Conservation (phyloP, 35 echinoderm and acorn worm genomes). For the Strongylocentrotus purpuratus region DNA sequence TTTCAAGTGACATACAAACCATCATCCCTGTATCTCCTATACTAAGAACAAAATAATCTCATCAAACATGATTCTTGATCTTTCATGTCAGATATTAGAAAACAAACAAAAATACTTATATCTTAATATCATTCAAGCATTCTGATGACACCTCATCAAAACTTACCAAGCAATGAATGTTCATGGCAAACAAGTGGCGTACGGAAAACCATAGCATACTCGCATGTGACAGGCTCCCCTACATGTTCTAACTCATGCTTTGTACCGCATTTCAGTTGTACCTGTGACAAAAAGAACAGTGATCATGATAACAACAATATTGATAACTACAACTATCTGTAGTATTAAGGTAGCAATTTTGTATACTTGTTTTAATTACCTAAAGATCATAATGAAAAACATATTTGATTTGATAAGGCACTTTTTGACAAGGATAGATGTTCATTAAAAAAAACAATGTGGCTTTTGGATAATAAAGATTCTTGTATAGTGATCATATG, state of each 20-base stretch:
- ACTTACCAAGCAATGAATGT: constrained; percentile 88
- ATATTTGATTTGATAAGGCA: no score
- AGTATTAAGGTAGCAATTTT: neutral
- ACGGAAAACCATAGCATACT: constrained; percentile 70
- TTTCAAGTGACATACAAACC: no score
- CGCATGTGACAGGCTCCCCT: constrained; percentile 77
- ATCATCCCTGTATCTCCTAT: neutral
- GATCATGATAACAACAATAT: neutral
- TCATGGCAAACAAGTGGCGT: constrained; percentile 92
- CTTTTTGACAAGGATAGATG: no score
- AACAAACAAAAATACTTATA: neutral
- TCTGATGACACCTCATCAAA: neutral
- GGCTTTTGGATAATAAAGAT: no score
- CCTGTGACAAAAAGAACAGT: constrained; percentile 42
- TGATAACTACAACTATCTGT: neutral
- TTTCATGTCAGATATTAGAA: neutral
- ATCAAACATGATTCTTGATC: neutral
- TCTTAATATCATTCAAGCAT: no score
- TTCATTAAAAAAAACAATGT: no score
- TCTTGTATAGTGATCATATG: no score
- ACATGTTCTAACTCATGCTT: constrained; percentile 66
- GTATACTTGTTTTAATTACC: neutral
- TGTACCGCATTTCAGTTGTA: constrained; percentile 71
- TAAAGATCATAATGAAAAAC: neutral
- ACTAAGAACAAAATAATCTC: neutral